Percentiles rank a stretch among this genome's conserved stretches.
Evolutionary conservation across 2,113 vertebrate genomes (phyloP).

Genomic region (Abramis brama): DNA sequence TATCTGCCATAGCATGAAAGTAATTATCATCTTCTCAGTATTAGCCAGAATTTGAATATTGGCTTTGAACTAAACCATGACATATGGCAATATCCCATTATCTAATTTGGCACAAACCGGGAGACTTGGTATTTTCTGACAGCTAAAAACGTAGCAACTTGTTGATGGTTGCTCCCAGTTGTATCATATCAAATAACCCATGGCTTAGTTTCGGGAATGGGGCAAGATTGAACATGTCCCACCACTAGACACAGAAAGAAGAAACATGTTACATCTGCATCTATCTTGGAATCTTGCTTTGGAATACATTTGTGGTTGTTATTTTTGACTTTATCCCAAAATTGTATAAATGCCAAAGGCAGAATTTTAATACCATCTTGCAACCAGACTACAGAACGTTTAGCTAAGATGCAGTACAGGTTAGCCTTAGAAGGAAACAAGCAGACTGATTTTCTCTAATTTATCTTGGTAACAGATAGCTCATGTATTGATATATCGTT

Average conservation of each 20-base stretch:
- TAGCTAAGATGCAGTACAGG: no score
- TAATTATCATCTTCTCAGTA: background rate
- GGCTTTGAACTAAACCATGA: background rate
- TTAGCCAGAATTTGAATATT: background rate
- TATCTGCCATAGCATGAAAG: background rate
- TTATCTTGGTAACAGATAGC: no score
- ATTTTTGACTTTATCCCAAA: background rate
- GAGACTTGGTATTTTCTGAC: background rate
- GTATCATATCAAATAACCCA: constrained; percentile 34
- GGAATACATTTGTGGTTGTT: constrained; percentile 3
- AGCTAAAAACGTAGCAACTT: constrained; percentile 28
- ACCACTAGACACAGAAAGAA: background rate
- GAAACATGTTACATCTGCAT: background rate
- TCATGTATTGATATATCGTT: no score
- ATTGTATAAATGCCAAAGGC: background rate
- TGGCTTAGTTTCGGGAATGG: background rate
- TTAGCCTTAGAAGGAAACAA: no score
- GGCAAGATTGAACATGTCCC: constrained; percentile 31
- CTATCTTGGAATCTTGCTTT: background rate
- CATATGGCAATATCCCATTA: background rate
- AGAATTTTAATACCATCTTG: background rate
- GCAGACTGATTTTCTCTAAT: no score
- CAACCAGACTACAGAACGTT: no score
- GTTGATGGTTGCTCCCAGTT: background rate
- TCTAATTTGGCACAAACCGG: background rate